phyloP scores from a whole-genome alignment of 2,797 vertebrate genomes.

The Gambelia wislizenii region DNA sequence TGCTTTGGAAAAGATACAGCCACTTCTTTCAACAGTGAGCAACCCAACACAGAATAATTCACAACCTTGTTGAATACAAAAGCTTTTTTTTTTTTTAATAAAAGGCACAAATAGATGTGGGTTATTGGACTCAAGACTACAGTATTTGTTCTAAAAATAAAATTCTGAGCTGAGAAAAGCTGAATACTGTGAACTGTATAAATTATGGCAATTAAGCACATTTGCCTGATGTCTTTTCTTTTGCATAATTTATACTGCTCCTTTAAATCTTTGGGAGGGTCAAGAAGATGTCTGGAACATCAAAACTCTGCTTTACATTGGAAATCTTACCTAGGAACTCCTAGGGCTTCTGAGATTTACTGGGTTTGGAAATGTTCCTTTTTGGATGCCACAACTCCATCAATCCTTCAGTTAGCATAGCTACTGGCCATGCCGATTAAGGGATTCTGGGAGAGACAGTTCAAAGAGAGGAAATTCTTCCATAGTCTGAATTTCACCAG shows the following conservation, averaged over 20 bases:
- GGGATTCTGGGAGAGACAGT: background rate
- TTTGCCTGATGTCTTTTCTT: background rate
- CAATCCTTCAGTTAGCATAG: background rate
- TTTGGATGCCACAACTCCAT: background rate
- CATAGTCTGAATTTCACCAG: background rate
- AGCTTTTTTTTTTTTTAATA: background rate
- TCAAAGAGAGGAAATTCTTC: background rate
- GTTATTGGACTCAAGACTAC: background rate
- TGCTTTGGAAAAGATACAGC: constrained; percentile 25
- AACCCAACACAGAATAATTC: background rate
- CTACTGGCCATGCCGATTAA: too few relatives aligned
- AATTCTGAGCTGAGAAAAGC: background rate
- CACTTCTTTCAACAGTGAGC: background rate
- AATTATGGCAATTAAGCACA: background rate
- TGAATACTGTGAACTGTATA: background rate
- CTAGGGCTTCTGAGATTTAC: background rate
- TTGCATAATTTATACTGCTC: background rate
- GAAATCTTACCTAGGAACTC: background rate
- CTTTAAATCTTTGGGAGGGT: background rate
- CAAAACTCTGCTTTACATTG: background rate
- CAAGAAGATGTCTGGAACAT: background rate
- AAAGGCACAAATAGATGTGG: background rate
- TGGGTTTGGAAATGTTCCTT: background rate
- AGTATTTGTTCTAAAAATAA: background rate
- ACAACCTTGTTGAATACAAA: background rate